A percentile compares a stretch with the other conserved stretches of the same genome.
Evolutionary conservation across 2,113 vertebrate genomes (phyloP).

Genomic region (Gymnobelideus leadbeateri): DNA sequence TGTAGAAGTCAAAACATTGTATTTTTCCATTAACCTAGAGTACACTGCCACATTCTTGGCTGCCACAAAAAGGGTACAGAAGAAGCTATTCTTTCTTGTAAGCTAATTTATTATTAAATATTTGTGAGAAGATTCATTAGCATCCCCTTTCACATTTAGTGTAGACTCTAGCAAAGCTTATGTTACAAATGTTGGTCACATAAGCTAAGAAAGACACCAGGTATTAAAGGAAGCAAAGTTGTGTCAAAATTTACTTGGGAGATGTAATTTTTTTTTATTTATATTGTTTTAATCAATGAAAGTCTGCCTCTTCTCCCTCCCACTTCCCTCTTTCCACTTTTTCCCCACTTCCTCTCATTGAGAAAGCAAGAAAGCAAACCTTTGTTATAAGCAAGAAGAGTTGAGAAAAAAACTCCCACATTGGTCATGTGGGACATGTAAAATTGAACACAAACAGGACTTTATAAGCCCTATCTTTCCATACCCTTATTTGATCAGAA

Average conservation of each 20-base stretch:
- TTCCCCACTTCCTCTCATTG: not conserved
- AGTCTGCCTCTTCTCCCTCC: not conserved
- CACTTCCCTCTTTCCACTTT: not conserved
- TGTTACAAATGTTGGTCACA: not conserved
- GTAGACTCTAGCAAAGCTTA: not conserved
- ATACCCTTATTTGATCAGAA: not conserved
- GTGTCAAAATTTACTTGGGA: not conserved
- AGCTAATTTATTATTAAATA: slow-evolving; percentile 51
- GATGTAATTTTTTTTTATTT: not conserved
- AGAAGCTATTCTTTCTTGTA: slow-evolving; percentile 19
- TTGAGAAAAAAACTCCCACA: not conserved
- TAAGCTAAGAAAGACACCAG: slow-evolving; percentile 9
- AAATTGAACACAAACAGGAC: not conserved
- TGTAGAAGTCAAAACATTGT: slow-evolving; percentile 37
- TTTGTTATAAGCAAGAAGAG: not conserved
- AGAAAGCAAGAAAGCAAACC: not conserved
- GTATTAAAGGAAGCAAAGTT: not conserved
- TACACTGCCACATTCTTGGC: slow-evolving; percentile 28
- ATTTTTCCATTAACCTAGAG: slow-evolving; percentile 47
- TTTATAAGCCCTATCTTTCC: not conserved
- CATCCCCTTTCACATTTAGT: not conserved
- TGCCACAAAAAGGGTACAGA: slow-evolving; percentile 14
- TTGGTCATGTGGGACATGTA: not conserved
- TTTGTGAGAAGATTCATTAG: not conserved
- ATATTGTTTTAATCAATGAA: not conserved